phyloP scores from a whole-genome alignment of 2,113 vertebrate species.

The Butastur rufipennis region DNA sequence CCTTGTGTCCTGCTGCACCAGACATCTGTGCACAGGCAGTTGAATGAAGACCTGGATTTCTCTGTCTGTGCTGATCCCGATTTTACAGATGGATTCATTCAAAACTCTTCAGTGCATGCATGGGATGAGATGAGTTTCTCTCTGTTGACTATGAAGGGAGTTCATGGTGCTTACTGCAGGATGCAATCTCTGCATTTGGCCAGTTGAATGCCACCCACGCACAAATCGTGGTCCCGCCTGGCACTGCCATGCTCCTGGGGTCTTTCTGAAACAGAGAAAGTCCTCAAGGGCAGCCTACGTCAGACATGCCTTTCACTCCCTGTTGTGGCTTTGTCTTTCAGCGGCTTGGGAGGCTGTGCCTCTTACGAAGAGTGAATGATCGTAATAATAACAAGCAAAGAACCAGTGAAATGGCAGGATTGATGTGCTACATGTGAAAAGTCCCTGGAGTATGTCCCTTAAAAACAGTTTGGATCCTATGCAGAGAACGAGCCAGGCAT shows the following conservation, averaged over 20 bases:
- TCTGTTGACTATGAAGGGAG: neutral
- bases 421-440: neutral
- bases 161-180: neutral
- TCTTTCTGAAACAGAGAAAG: neutral
- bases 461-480: neutral
- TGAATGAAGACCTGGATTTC: neutral
- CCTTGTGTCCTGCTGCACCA: neutral
- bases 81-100: neutral
- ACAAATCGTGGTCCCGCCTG: neutral
- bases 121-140: neutral
- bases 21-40: too few species aligned
- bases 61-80: neutral
- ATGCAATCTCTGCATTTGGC: neutral
- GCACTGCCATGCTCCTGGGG: neutral
- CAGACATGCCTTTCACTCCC: neutral
- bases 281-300: neutral
- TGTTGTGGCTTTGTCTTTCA: neutral
- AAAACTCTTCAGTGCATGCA: neutral
- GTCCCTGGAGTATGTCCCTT: neutral
- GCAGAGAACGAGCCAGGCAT: neutral
- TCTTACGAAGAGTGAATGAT: neutral
- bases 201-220: neutral
- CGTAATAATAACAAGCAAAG: neutral
- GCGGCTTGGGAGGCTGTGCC: neutral
- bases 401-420: neutral